Base-by-base conservation (phyloP, 1,140 invertebrate species). In the fruit fly (Drosophila melanogaster) region DNA sequence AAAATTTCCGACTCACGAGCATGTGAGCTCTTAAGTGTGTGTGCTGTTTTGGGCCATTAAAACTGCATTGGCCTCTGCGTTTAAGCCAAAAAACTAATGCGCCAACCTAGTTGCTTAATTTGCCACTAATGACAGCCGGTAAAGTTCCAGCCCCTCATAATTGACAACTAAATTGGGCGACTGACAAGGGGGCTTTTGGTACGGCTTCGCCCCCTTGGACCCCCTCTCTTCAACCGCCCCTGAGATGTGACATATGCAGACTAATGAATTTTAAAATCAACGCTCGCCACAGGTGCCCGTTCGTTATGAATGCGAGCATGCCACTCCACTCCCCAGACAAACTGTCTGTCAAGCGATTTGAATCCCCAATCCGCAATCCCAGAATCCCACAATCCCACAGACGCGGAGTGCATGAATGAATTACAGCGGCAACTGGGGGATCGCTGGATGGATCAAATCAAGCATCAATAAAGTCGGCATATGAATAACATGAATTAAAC, bases 251-350 rank as follows among this genome's bases (percentile, higher is more conserved):
- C 85, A 91, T 81, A 87, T 87, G 81, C 85, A 90, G 90, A 87
- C 90, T 91, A 91, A 91, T 91, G 90, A 91, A 91, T 91, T 91
- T 91, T 91, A 91, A 91, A 91, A 91, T 90, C 87, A 86, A 89
- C 84, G 84, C 84, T 84, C 84, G 65, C 84, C 84, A 90, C 84
- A 89, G 84, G 84, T 89, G 84, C 84, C 61, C 22, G 35, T 49
- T 56, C 65, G 66, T 62, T 50, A 64, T 57, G 51, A 44, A 49
- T 46, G 59, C 60, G 43, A 59, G 22, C 14, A 38, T 46, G 60
- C 37, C 62, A 55, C 19, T 62, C 40, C 71, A 61, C 49, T 56
- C 43, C 50, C 64, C 83, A 77, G 84, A 89, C 84, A 89, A 80
- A 89, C 84, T 89, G 84, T 89, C 85, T 89, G 84, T 87, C 84